Percentiles rank a stretch among this genome's conserved stretches.
phyloP scores from a whole-genome alignment of 2,888 invertebrate species.

The Leptinotarsa juncta region DNA sequence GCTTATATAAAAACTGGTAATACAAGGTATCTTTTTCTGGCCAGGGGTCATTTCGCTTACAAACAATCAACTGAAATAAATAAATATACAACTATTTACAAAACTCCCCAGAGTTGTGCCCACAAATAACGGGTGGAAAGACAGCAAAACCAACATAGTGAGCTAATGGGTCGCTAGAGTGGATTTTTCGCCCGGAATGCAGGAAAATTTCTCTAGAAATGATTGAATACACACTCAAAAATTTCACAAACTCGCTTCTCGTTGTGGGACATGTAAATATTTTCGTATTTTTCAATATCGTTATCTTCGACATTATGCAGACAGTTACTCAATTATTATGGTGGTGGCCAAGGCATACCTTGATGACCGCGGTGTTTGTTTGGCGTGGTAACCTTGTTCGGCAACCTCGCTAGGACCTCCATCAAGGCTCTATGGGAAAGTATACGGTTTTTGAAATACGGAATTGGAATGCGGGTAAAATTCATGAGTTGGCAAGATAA shows the following conservation, averaged over 20 bases:
- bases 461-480: constrained; percentile 12
- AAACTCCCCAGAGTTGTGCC: constrained; percentile 50
- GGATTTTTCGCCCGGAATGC: constrained; percentile 47
- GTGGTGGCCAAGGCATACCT: constrained; percentile 48
- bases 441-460: constrained; percentile 8
- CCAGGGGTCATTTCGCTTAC: constrained; percentile 39
- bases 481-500: background rate
- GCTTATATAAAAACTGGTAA: constrained; percentile 18
- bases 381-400: constrained; percentile 63
- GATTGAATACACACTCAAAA: no score
- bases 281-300: constrained; percentile 6
- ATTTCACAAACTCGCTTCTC: no score
- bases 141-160: constrained; percentile 53
- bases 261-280: no score
- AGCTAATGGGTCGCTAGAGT: constrained; percentile 41
- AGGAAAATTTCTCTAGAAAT: no score
- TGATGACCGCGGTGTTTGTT: constrained; percentile 58
- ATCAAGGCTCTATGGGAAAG: constrained; percentile 51
- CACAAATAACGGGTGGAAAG: constrained; percentile 49
- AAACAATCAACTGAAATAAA: constrained; percentile 50
- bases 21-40: constrained; percentile 27
- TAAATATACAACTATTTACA: constrained; percentile 55
- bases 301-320: constrained; percentile 4
- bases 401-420: constrained; percentile 63
- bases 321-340: constrained; percentile 20